A percentile compares a stretch with the other conserved stretches of the same genome.
Evolutionary conservation across 2,888 invertebrate genomes (phyloP).

Genomic region (Trissolcus japonicus): DNA sequence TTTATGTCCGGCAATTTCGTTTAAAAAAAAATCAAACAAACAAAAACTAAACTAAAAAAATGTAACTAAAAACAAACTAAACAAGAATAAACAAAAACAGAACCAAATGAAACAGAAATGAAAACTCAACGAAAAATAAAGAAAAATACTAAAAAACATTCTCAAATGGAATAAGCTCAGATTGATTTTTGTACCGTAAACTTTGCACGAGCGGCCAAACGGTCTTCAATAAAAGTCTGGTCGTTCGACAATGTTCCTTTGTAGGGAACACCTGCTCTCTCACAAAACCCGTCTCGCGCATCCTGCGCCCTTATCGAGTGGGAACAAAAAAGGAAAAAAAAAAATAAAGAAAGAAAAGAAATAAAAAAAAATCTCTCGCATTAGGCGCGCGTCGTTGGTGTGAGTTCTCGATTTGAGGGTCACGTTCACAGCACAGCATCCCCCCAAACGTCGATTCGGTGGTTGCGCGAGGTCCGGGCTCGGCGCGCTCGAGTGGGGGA

Average conservation of each 20-base stretch:
- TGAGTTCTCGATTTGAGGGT: slow-evolving; percentile 74
- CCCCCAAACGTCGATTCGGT: slow-evolving; percentile 67
- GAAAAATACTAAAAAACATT: not conserved
- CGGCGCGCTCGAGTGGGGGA: slow-evolving; percentile 38
- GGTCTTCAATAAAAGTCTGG: not conserved
- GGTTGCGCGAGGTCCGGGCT: slow-evolving; percentile 75
- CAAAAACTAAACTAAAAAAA: not conserved
- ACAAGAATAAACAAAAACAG: no score
- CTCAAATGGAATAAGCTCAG: not conserved
- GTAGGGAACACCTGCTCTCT: slow-evolving; percentile 44
- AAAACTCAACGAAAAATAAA: not conserved
- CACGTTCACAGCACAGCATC: slow-evolving; percentile 75
- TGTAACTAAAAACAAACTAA: no score
- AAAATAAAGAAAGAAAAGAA: no score
- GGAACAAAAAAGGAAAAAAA: not conserved
- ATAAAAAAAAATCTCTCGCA: not conserved
- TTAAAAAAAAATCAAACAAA: not conserved
- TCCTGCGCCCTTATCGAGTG: not conserved
- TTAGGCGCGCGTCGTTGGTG: slow-evolving; percentile 36
- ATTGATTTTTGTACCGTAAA: no score
- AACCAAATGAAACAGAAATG: no score
- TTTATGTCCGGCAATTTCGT: no score
- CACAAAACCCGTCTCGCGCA: slow-evolving; percentile 1
- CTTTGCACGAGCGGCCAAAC: not conserved
- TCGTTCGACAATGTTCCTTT: slow-evolving; percentile 25